phyloP scores from a whole-genome alignment of 2,113 vertebrate species.

The Amblyornis subalaris region DNA sequence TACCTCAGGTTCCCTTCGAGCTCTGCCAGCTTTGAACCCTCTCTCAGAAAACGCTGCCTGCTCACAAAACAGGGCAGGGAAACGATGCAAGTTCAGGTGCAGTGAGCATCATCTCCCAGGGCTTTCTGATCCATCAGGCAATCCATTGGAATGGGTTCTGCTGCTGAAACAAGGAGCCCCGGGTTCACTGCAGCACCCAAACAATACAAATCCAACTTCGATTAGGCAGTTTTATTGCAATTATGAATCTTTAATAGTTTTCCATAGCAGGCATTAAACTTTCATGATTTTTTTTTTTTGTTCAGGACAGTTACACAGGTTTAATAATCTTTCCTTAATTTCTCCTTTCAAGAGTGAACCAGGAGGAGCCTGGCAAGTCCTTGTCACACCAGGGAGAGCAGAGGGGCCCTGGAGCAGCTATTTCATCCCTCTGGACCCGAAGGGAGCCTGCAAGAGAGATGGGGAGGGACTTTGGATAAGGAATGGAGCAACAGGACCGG shows the following conservation, averaged over 20 bases:
- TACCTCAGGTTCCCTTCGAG: rapidly evolving
- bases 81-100: background rate
- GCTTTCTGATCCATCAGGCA: background rate
- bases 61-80: background rate
- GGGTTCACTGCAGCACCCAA: background rate
- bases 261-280: constrained; percentile 38
- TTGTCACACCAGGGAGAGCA: background rate
- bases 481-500: no score
- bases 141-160: background rate
- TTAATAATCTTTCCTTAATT: constrained; percentile 27
- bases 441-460: no score
- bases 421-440: background rate
- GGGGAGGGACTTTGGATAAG: no score
- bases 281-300: background rate
- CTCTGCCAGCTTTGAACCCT: background rate
- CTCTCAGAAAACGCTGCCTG: background rate
- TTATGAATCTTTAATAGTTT: constrained; percentile 62
- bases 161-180: background rate
- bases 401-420: background rate
- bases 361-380: background rate
- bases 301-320: background rate
- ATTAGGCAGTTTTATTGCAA: constrained; percentile 24
- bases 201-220: background rate
- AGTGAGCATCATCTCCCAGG: background rate
- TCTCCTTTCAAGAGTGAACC: background rate